These are phyloP conservation scores for Nasonia giraulti DNA, from an alignment of 1,140 invertebrate species.

Conservation along the genomic window DNA sequence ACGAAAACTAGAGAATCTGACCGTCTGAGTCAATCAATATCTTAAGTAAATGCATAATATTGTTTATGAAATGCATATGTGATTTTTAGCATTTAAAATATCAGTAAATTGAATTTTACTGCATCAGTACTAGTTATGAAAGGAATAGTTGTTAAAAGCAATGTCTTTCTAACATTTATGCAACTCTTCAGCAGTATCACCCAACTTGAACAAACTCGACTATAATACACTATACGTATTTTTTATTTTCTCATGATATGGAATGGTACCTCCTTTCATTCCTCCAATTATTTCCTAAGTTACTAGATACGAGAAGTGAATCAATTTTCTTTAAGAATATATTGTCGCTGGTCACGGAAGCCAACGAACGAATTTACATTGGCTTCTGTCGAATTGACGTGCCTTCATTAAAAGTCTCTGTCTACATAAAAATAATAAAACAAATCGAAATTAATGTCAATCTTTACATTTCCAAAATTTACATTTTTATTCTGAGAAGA, in stretches of 20 bases:
- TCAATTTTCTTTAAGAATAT: constrained; percentile 31
- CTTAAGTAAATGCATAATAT: neutral
- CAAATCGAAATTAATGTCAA: neutral
- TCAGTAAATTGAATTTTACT: no score
- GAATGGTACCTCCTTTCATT: constrained; percentile 30
- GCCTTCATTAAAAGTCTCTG: neutral
- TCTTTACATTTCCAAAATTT: neutral
- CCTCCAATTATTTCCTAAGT: neutral
- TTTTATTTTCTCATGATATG: constrained; percentile 39
- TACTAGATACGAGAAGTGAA: neutral
- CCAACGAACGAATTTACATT: constrained; percentile 39
- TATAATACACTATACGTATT: constrained; percentile 34
- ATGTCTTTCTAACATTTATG: constrained; percentile 18
- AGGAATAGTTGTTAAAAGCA: neutral
- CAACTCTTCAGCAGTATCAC: constrained; percentile 15
- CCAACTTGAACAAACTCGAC: constrained; percentile 4
- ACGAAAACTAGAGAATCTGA: neutral
- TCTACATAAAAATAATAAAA: neutral
- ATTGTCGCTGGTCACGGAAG: constrained; percentile 23
- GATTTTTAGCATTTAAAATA: no score
- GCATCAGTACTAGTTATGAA: neutral
- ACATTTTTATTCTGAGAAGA: neutral
- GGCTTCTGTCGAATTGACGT: neutral
- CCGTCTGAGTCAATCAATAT: neutral
- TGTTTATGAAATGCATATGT: no score